Evolutionary conservation across 2,888 invertebrate genomes (phyloP), one percentile per base, ranked within the genome.

Genomic region (Sclerodermus sp.): DNA sequence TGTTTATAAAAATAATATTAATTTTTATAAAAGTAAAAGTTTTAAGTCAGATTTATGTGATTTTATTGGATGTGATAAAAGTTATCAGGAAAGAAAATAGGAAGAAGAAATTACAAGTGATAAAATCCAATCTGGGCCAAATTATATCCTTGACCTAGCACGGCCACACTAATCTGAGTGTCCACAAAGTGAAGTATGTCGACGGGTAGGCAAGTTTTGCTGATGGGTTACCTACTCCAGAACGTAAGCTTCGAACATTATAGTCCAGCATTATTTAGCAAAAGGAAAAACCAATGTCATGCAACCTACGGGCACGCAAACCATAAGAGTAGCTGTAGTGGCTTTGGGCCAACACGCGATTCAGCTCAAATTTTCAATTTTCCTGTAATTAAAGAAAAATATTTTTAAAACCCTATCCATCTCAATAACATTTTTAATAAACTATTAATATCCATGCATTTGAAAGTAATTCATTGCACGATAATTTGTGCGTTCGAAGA

Each of bases 71-170:
- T 5, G 8, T 23, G 23, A 23, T 23, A 23, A 23, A 8, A 23
- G 23, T 23, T 23, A 23, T 5, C 4, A 5, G 23, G 23, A 8
- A 8, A 23, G 23, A 23, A 23, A 8, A n/a, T 3, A 23, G 23
- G 23, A 23, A 5, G 23, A 23, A 23, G 23, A 23, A 5, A 23
- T 23, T 23, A 23, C 23, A 23, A 23, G 23, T 5, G 23, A 8
- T 8, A 23, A 5, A 23, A 23, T 23, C 8, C 23, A 23, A 23
- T 23, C 23, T 52, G 54, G 47, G 57, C 51, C 51, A 58, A 66
- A 70, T 66, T 61, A 64, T 60, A 66, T 67, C 71, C 69, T 70
- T 70, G 71, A 70, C 69, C 71, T 60, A 62, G 47, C 57, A 51
- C 42, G 37, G 51, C 46, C 54, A 58, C 45, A 54, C 39, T 58